Percentiles rank a stretch among this genome's conserved stretches.
phyloP scores from a whole-genome alignment of 1,140 invertebrate species.

The Palaemon carinicauda region DNA sequence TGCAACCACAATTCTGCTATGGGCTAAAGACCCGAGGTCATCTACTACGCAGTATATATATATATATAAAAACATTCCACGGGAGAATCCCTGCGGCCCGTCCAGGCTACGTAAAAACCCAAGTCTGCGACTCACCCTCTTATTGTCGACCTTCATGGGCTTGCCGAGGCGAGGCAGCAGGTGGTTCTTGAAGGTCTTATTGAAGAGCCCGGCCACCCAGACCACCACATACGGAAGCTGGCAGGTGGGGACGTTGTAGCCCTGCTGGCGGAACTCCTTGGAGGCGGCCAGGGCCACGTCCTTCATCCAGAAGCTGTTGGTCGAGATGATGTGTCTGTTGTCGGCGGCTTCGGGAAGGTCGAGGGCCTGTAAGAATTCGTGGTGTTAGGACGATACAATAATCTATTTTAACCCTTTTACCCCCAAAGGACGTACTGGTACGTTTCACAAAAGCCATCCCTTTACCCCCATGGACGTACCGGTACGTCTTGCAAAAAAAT shows the following conservation, averaged over 20 bases:
- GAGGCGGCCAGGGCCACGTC: constrained; percentile 66
- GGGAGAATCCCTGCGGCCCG: too few species aligned
- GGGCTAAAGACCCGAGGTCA: too few species aligned
- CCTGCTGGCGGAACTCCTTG: constrained; percentile 67
- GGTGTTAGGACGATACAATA: too few species aligned
- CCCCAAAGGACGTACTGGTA: too few species aligned
- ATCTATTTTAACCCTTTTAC: too few species aligned
- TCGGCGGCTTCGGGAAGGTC: constrained; percentile 67
- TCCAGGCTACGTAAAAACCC: too few species aligned
- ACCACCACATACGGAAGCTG: constrained; percentile 67
- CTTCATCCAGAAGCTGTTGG: constrained; percentile 65
- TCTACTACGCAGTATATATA: too few species aligned
- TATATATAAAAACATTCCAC: too few species aligned
- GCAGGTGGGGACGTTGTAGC: constrained; percentile 68
- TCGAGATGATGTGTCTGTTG: constrained; percentile 65
- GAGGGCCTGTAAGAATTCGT: constrained; percentile 67
- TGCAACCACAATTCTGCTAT: too few species aligned
- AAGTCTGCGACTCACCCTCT: constrained; percentile 64
- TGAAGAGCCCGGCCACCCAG: constrained; percentile 67
- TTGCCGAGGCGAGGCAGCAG: constrained; percentile 67
- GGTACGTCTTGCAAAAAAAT: too few species aligned
- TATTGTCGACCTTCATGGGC: constrained; percentile 67
- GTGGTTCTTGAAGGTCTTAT: constrained; percentile 65
- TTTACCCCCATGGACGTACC: too few species aligned
- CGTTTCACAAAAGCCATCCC: too few species aligned